phyloP scores from a whole-genome alignment of 53 echinoderm and acorn worm species.

The Patiria pectinifera region DNA sequence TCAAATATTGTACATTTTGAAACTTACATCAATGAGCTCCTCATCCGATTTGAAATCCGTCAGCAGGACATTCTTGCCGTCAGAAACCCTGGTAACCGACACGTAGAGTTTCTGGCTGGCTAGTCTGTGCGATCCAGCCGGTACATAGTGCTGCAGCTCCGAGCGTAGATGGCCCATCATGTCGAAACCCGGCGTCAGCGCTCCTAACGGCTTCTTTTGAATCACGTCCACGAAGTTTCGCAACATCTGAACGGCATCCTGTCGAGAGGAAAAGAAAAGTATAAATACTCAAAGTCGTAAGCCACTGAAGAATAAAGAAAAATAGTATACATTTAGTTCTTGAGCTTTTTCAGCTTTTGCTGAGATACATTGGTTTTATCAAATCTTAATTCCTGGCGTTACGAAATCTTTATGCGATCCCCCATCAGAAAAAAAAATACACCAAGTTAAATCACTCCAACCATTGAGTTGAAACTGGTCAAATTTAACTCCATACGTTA shows the following conservation, averaged over 20 bases:
- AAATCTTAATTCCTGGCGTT: no score
- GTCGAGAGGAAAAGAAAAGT: background rate
- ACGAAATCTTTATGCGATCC: no score
- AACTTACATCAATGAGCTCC: constrained; percentile 78
- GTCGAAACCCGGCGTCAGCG: constrained; percentile 77
- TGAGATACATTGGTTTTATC: no score
- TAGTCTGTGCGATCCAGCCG: constrained; percentile 69
- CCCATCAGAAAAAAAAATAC: no score
- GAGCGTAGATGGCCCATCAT: constrained; percentile 50
- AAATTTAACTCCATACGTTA: no score
- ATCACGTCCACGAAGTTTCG: constrained; percentile 57
- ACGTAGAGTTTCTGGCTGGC: constrained; percentile 76
- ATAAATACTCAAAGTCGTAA: background rate
- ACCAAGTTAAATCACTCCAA: no score
- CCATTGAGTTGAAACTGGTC: no score
- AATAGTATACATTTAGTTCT: no score
- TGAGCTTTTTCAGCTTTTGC: no score
- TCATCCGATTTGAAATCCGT: constrained; percentile 69
- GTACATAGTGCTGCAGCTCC: constrained; percentile 63
- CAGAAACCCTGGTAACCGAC: constrained; percentile 65
- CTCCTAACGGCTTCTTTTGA: constrained; percentile 70
- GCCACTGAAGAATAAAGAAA: background rate
- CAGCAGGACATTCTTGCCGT: constrained; percentile 67
- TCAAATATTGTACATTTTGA: background rate
- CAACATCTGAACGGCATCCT: constrained; percentile 69